These are phyloP conservation scores for Podilymbus podiceps DNA, from an alignment of 2,113 vertebrate species.

Conservation along the genomic window DNA sequence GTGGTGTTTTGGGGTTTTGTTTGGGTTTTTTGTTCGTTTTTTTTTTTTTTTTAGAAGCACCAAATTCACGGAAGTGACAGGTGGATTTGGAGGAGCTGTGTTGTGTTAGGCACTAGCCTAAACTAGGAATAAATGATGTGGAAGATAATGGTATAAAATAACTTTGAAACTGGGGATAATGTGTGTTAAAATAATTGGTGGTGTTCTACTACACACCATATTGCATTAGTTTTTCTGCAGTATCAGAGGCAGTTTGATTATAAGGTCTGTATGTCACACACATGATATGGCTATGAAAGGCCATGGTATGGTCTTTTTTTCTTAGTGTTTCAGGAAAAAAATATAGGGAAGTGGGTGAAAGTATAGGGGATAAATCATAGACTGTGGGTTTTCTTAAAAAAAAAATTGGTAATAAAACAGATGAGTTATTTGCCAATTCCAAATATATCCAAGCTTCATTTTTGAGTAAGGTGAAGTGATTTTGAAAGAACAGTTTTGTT, in stretches of 20 bases:
- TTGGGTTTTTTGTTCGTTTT: too few relatives aligned
- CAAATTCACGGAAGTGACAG: too few relatives aligned
- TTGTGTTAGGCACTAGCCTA: not conserved
- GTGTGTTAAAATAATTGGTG: not conserved
- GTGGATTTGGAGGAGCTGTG: not conserved
- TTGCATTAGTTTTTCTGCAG: not conserved
- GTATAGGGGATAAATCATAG: not conserved
- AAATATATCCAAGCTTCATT: not conserved
- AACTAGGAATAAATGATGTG: not conserved
- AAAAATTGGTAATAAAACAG: not conserved
- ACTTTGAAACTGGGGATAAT: not conserved
- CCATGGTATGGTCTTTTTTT: not conserved
- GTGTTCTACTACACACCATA: not conserved
- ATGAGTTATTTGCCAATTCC: not conserved
- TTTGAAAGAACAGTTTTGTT: not conserved
- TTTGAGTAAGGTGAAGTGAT: not conserved
- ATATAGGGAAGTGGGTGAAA: not conserved
- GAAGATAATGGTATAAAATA: not conserved
- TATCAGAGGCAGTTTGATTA: not conserved
- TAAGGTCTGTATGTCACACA: not conserved
- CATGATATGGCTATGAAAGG: not conserved
- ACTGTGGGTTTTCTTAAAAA: not conserved
- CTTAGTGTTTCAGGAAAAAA: not conserved
- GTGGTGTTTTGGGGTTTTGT: too few relatives aligned
- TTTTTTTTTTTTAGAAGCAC: not conserved